Conservation (phyloP, 2,797 vertebrate genomes). For the Galaxias olidus region DNA sequence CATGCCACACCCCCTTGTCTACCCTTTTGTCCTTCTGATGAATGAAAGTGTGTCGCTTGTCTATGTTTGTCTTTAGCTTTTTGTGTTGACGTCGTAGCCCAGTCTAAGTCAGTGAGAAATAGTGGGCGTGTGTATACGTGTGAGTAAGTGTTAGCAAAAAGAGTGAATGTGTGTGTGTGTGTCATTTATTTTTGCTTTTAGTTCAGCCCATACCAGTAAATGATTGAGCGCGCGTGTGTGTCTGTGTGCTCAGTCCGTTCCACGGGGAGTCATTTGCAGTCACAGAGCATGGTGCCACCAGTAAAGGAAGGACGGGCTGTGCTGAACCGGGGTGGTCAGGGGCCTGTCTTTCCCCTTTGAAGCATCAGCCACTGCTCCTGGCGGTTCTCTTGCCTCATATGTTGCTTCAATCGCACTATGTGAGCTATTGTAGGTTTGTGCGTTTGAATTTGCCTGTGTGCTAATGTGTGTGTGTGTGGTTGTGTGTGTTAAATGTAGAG, state of each 20-base stretch:
- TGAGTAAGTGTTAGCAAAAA: conserved; percentile 7
- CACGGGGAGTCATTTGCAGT: conserved; percentile 50
- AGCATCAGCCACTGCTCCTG: neutral
- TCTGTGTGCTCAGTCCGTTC: conserved; percentile 25
- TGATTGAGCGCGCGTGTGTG: conserved; percentile 7
- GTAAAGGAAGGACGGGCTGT: conserved; percentile 17
- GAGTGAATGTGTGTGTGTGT: conserved; percentile 26
- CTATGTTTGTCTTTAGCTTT: neutral
- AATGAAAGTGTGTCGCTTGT: conserved; percentile 1
- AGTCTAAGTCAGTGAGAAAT: too few species aligned
- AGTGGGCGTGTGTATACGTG: neutral
- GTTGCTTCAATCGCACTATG: conserved; percentile 23
- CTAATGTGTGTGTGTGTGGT: conserved; percentile 1
- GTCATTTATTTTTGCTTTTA: conserved; percentile 4
- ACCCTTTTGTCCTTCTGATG: conserved; percentile 8
- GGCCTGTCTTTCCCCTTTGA: neutral
- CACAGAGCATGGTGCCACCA: conserved; percentile 40
- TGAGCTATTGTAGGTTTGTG: conserved; percentile 3
- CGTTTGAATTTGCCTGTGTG: conserved; percentile 5
- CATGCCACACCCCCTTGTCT: neutral
- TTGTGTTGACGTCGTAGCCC: too few species aligned
- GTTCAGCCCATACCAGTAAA: neutral
- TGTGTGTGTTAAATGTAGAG: neutral
- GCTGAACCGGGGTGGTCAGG: neutral
- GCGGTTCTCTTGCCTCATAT: neutral